Evolutionary conservation across 1,140 invertebrate genomes (phyloP).

Genomic region (Coenobita brevimanus): DNA sequence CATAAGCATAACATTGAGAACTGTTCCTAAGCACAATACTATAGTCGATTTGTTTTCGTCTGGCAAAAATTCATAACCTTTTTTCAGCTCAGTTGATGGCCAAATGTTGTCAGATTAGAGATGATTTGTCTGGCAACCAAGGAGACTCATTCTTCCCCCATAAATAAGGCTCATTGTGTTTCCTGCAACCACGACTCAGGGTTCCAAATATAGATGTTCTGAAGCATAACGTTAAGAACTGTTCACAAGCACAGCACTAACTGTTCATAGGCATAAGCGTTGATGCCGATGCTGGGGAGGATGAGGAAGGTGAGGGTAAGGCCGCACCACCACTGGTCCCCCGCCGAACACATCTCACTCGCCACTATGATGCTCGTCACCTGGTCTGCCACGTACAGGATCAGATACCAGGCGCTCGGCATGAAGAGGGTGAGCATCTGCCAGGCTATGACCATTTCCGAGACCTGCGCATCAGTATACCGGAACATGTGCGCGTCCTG

Average conservation of each 20-base stretch:
- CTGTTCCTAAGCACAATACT: not conserved
- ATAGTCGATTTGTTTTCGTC: too few relatives aligned
- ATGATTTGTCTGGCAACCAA: too few relatives aligned
- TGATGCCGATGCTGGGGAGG: conserved; percentile 32
- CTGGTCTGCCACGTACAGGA: conserved; percentile 53
- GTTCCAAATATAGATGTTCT: not conserved
- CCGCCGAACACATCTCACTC: conserved; percentile 8
- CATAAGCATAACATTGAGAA: too few relatives aligned
- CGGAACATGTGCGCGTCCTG: conserved; percentile 43
- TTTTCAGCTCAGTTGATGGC: too few relatives aligned
- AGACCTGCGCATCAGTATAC: conserved; percentile 17
- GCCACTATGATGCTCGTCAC: conserved; percentile 20
- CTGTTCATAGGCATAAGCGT: conserved; percentile 45
- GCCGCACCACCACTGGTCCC: conserved; percentile 44
- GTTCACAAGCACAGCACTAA: not conserved
- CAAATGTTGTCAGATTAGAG: too few relatives aligned
- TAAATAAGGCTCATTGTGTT: too few relatives aligned
- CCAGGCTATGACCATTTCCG: conserved; percentile 51
- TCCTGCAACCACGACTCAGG: too few relatives aligned
- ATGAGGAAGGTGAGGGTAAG: conserved; percentile 31
- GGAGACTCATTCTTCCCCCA: too few relatives aligned
- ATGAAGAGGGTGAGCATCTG: conserved; percentile 53
- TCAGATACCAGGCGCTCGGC: conserved; percentile 48
- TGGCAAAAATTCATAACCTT: too few relatives aligned
- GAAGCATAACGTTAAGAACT: not conserved